phyloP scores from a whole-genome alignment of 2,113 vertebrate species.

The Accipiter virgatus region DNA sequence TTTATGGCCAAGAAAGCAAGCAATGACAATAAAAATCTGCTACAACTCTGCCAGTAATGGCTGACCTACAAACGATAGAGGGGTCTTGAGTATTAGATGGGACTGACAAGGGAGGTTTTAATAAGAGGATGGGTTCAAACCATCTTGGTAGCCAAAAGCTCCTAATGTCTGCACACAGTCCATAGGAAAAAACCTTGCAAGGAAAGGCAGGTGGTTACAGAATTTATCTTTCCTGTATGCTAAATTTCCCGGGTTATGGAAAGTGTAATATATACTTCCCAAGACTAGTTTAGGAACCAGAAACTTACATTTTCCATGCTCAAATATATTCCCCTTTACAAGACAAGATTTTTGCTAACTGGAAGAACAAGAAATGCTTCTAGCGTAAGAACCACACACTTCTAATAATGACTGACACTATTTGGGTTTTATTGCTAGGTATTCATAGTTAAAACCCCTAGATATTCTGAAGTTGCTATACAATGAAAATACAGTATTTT shows the following conservation, averaged over 20 bases:
- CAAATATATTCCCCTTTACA: not conserved
- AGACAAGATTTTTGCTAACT: not conserved
- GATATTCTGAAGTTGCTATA: not conserved
- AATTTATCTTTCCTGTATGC: not conserved
- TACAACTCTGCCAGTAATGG: not conserved
- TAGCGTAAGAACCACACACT: not conserved
- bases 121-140: not conserved
- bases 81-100: not conserved
- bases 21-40: not conserved
- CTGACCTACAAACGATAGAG: not conserved
- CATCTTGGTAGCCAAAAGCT: not conserved
- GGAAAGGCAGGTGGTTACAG: not conserved
- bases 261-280: not conserved
- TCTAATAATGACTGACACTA: not conserved
- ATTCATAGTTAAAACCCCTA: not conserved
- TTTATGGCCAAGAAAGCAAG: not conserved
- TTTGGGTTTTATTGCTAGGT: not conserved
- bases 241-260: not conserved
- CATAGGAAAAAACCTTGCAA: not conserved
- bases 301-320: not conserved
- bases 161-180: rapidly evolving
- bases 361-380: not conserved
- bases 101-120: not conserved
- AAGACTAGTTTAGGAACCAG: not conserved
- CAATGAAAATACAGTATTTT: not conserved